Conservation (phyloP, 2,888 invertebrate species). For the Philopedon plagiatum region DNA sequence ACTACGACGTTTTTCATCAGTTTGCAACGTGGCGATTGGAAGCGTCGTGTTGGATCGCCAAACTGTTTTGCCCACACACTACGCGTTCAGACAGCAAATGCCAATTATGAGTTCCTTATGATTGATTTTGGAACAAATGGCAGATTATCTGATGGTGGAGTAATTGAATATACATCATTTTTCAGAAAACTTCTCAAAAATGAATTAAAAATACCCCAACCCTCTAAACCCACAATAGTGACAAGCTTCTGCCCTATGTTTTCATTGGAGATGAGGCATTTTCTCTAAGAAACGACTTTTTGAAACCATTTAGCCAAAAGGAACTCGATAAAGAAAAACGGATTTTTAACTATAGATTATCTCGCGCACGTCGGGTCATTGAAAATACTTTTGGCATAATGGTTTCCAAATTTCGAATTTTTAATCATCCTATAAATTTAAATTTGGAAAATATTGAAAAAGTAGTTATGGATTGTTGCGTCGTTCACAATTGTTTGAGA, state of each 20-base stretch:
- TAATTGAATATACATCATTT: background rate
- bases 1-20: no score
- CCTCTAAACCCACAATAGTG: background rate
- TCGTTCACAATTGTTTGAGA: background rate
- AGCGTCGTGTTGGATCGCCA: no score
- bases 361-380: no score
- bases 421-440: background rate
- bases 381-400: background rate
- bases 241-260: no score
- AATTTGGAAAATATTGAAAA: background rate
- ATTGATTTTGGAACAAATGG: no score
- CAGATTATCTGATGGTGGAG: background rate
- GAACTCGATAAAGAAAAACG: background rate
- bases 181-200: background rate
- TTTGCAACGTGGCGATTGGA: no score
- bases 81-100: no score
- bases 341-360: background rate
- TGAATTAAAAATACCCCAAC: background rate
- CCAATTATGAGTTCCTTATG: no score
- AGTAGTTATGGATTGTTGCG: background rate
- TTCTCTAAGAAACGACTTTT: no score
- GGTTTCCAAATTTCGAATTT: background rate
- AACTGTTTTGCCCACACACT: no score
- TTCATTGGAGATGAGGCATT: no score
- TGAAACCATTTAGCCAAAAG: no score